Conservation (phyloP, 2,888 invertebrate species). For the Rapana venosa region DNA sequence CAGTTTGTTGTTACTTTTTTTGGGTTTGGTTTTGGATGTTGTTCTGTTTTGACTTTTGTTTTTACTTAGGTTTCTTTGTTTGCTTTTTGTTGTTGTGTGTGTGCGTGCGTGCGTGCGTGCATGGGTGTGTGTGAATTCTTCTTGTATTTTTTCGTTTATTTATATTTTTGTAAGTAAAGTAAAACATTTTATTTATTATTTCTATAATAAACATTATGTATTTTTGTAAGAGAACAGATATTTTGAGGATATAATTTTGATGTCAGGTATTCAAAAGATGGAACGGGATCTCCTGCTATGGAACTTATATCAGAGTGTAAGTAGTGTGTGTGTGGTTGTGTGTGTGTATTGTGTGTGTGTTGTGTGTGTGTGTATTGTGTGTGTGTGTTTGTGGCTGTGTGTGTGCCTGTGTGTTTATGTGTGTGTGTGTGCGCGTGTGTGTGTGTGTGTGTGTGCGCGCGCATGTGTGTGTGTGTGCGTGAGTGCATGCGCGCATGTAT, state of each 20-base stretch:
- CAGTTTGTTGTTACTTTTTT: no score
- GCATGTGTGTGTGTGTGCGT: not conserved
- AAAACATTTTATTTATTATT: no score
- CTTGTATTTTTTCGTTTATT: no score
- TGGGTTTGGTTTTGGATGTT: no score
- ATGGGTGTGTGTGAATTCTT: no score
- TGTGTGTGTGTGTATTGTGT: not conserved
- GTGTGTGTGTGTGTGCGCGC: not conserved
- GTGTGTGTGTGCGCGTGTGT: not conserved
- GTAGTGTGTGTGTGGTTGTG: conserved; percentile 45
- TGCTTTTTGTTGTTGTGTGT: no score
- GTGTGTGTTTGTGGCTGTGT: not conserved
- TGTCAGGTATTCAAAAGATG: conserved; percentile 74
- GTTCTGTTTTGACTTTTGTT: no score
- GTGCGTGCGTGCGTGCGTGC: no score
- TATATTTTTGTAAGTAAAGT: no score
- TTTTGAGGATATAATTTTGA: conserved; percentile 43
- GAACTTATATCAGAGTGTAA: conserved; percentile 74
- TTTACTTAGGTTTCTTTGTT: no score
- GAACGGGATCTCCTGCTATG: conserved; percentile 68
- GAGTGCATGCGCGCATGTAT: not conserved
- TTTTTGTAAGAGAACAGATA: no score
- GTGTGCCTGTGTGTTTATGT: not conserved
- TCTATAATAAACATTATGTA: no score
- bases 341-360: not conserved